Percentiles rank a stretch among this genome's conserved stretches.
Conservation (phyloP, 2,113 vertebrate genomes). For the Picathartes gymnocephalus region DNA sequence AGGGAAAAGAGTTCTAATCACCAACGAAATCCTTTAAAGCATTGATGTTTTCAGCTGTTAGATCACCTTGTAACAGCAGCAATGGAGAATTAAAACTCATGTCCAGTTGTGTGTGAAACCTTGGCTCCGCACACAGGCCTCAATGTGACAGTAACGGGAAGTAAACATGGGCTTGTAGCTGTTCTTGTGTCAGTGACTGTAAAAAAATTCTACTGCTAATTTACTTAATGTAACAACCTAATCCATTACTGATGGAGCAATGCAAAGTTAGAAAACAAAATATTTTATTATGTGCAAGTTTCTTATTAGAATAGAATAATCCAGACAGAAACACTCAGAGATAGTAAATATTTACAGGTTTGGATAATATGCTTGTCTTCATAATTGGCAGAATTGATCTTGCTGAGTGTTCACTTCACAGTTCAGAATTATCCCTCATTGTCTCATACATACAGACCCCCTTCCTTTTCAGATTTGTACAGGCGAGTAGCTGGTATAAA, state of each 20-base stretch:
- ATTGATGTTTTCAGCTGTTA: conserved; percentile 8
- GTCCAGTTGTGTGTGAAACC: background rate
- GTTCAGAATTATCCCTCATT: background rate
- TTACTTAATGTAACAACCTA: background rate
- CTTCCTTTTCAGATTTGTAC: background rate
- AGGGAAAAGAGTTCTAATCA: conserved; percentile 51
- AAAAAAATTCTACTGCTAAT: background rate
- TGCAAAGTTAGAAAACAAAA: background rate
- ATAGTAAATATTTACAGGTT: conserved; percentile 24
- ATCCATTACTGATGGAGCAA: background rate
- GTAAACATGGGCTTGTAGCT: background rate
- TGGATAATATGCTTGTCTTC: background rate
- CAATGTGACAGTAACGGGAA: background rate
- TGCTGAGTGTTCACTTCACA: conserved; percentile 16
- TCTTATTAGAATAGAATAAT: background rate
- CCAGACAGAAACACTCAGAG: background rate
- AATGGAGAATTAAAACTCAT: background rate
- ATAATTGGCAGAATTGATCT: conserved; percentile 23
- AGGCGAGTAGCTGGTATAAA: background rate
- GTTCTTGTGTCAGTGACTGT: background rate
- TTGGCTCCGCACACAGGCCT: background rate
- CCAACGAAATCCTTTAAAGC: conserved; percentile 43
- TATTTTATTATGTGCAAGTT: background rate
- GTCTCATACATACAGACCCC: background rate
- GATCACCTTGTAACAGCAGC: conserved; percentile 7